Evolutionary conservation across 2,888 invertebrate genomes (phyloP).

Genomic region (Acanthosepion lycidas): DNA sequence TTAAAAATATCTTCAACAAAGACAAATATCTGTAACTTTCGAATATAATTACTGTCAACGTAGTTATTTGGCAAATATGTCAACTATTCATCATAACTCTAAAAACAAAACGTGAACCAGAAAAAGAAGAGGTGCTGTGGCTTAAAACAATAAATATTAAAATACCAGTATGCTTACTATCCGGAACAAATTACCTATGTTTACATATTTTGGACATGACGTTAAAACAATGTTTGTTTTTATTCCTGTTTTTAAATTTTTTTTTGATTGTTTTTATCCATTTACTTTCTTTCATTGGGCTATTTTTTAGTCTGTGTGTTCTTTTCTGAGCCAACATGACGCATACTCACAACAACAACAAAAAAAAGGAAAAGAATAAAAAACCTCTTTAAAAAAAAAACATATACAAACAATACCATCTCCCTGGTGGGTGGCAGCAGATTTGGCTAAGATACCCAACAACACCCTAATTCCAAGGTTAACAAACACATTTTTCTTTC

Average conservation of each 20-base stretch:
- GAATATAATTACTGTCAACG: not conserved
- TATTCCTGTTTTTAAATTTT: not conserved
- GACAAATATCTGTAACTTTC: not conserved
- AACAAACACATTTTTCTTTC: not conserved
- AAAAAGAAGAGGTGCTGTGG: not conserved
- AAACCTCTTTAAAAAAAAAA: not conserved
- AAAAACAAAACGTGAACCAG: not conserved
- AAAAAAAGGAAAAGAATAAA: not conserved
- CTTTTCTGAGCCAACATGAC: not conserved
- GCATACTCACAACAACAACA: not conserved
- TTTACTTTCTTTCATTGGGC: not conserved
- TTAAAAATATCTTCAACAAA: not conserved
- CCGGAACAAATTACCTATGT: slow-evolving; percentile 4
- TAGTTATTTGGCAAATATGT: not conserved
- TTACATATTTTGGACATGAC: not conserved
- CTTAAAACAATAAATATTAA: not conserved
- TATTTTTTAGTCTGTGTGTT: not conserved
- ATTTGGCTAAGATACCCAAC: not conserved
- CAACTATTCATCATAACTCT: not conserved
- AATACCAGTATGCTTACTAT: not conserved
- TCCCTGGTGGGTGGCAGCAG: not conserved
- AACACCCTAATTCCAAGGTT: slow-evolving; percentile 33
- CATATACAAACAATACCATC: not conserved
- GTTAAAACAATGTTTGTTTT: not conserved
- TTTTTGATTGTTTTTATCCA: not conserved